Evolutionary conservation across 2,113 vertebrate genomes (phyloP).

Genomic region (Haemorhous mexicanus): DNA sequence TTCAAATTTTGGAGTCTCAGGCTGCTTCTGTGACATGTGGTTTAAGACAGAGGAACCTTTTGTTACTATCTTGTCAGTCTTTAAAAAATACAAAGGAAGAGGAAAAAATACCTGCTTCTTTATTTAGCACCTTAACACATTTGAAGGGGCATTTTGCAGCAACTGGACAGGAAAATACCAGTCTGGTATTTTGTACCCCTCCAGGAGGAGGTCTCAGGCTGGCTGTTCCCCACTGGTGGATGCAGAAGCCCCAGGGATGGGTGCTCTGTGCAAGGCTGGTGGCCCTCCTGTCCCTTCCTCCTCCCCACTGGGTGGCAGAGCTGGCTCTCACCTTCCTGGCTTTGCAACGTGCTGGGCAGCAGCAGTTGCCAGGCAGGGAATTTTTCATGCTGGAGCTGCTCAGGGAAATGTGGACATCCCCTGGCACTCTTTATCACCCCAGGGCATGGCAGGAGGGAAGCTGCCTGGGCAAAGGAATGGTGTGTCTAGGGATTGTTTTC

Average conservation of each 20-base stretch:
- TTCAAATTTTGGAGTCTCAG: neutral
- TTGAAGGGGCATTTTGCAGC: neutral
- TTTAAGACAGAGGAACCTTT: neutral
- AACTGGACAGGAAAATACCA: neutral
- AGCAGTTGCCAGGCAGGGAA: neutral
- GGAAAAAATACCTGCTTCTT: accelerated
- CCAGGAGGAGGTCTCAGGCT: neutral
- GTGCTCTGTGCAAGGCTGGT: neutral
- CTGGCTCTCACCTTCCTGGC: neutral
- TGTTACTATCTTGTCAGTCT: neutral
- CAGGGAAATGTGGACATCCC: neutral
- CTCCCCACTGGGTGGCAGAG: constrained; percentile 32
- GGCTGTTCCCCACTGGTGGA: accelerated
- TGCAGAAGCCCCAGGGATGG: neutral
- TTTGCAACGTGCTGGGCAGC: neutral
- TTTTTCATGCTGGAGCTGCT: neutral
- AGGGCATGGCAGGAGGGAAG: neutral
- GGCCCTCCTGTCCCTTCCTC: neutral
- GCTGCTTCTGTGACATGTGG: neutral
- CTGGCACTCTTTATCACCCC: neutral
- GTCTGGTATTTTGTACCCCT: neutral
- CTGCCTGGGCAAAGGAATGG: neutral
- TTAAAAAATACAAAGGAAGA: neutral
- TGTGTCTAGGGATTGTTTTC: neutral
- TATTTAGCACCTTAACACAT: neutral